Base-by-base conservation (phyloP, 2,113 vertebrate species). In the Aptenodytes forsteri region DNA sequence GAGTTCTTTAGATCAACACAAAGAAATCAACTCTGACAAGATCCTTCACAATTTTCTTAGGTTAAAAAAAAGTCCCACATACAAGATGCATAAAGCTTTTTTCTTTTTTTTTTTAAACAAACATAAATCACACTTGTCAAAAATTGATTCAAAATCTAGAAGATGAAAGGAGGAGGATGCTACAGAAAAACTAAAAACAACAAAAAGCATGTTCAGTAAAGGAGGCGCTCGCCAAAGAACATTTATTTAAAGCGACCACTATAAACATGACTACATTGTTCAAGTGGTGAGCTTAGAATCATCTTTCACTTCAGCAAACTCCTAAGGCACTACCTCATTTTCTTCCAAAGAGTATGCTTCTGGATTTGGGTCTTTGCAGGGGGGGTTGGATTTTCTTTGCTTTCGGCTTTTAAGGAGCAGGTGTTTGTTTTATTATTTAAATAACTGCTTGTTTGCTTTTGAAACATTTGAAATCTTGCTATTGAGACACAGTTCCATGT, bases 371-470 rank as follows among this genome's bases (percentile, higher is more conserved):
- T 3, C 40, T 83, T 76, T 76, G 73, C n/a, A 3, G 38, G 56
- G 46, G 13, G 15, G 15, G 9, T 0, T 44, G 36, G 26, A 65
- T 77, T 82, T 93, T 58, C 47, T 75, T 46, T 87, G 75, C 83
- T 72, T 67, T 65, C 42, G 70, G 75, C 75, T 89, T 84, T 71
- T 54, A 82, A 95, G 89, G 78, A 93, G 89, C 93, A 94, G 81
- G 87, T 82, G 77, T 75, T 93, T 83, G 75, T 69, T 96, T 93
- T 89, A 73, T 92, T 84, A 89, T 94, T 91, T 89, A 94, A 91
- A 91, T 87, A 92, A 93, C 69, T 81, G 72, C 52, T 85, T 72
- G 50, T 50, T 84, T 84, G 83, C 93, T 69, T 83, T 62, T 80
- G 85, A 88, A 90, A 65, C 11, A 4, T 59, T 59, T 67, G 58